A percentile compares a stretch with the other conserved stretches of the same genome.
Conservation (phyloP, 2,113 vertebrate species). For the Labrus mixtus region DNA sequence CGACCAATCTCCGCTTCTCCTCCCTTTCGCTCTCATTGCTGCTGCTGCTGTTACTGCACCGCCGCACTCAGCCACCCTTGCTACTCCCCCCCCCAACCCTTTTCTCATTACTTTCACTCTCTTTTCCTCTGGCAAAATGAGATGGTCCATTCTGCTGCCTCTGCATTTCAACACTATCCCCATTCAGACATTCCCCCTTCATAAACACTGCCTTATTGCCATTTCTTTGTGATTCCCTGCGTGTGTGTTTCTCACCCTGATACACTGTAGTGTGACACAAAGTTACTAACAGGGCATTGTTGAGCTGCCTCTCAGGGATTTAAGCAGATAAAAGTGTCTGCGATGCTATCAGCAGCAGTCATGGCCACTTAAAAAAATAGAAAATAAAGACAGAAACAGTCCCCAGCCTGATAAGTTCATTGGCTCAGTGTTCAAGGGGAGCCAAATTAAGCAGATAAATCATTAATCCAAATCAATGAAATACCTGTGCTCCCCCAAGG, state of each 20-base stretch:
- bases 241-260: constrained; percentile 10
- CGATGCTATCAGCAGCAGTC: constrained; percentile 51
- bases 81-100: constrained; percentile 15
- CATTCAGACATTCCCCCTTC: constrained; percentile 54
- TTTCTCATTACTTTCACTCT: constrained; percentile 70
- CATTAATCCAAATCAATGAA: constrained; percentile 66
- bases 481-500: constrained; percentile 53
- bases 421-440: constrained; percentile 52
- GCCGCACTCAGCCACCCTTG: constrained; percentile 13
- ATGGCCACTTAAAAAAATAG: constrained; percentile 45
- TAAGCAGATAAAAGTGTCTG: constrained; percentile 49
- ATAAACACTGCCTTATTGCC: constrained; percentile 57
- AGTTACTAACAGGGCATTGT: constrained; percentile 29
- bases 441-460: constrained; percentile 61
- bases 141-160: constrained; percentile 69
- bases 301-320: constrained; percentile 35
- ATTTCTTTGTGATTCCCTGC: constrained; percentile 23
- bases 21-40: constrained; percentile 31
- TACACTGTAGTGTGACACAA: constrained; percentile 32
- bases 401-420: constrained; percentile 54
- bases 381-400: constrained; percentile 20
- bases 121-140: constrained; percentile 64
- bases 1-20: constrained; percentile 53
- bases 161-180: constrained; percentile 66
- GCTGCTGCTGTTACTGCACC: constrained; percentile 49